A percentile compares a stretch with the other conserved stretches of the same genome.
Evolutionary conservation across 2,113 vertebrate genomes (phyloP).

Genomic region (Regulus satrapa): DNA sequence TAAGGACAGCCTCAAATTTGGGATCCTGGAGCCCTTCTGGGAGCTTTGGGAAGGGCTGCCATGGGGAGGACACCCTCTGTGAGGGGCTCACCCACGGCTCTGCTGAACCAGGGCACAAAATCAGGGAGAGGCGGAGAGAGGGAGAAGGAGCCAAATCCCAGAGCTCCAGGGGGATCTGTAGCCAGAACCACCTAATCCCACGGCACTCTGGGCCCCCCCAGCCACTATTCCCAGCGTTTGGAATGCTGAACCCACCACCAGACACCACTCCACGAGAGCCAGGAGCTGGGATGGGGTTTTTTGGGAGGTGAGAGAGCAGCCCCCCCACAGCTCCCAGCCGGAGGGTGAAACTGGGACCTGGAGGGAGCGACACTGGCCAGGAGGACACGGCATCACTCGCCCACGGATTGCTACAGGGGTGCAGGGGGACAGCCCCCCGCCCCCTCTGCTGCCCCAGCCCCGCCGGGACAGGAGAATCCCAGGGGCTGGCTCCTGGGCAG

Average conservation of each 20-base stretch:
- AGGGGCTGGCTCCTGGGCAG: background rate
- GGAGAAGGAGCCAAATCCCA: background rate
- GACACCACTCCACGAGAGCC: background rate
- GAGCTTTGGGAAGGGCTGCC: background rate
- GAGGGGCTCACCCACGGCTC: background rate
- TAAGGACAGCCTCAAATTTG: background rate
- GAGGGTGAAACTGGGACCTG: background rate
- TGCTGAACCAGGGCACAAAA: background rate
- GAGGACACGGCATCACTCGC: background rate
- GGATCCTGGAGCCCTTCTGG: background rate
- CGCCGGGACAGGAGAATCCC: rapidly evolving
- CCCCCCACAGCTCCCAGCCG: background rate
- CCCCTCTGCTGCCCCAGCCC: background rate
- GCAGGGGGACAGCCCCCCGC: background rate
- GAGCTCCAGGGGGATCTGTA: background rate
- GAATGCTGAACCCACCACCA: background rate
- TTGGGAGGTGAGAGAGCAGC: background rate
- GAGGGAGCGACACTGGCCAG: background rate
- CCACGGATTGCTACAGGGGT: background rate
- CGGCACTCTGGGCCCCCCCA: background rate
- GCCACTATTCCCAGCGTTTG: background rate
- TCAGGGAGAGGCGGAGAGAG: background rate
- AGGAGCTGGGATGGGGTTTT: background rate
- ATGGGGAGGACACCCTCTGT: background rate
- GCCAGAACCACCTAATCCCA: background rate